Evolutionary conservation across 2,113 vertebrate species (phyloP).

Genomic region (Cettia cetti): DNA sequence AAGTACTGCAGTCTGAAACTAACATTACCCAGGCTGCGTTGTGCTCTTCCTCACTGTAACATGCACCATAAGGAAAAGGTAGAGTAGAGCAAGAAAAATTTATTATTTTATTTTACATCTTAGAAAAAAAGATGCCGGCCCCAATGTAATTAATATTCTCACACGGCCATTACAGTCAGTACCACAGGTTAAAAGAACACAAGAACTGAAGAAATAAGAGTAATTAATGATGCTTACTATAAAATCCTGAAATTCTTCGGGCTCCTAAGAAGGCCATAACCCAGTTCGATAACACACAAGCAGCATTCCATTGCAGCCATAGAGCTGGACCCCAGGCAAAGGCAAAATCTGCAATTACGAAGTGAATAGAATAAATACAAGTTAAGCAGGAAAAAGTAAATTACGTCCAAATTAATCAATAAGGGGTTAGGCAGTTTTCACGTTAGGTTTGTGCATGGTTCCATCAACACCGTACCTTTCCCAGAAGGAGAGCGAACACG

Average conservation of each 20-base stretch:
- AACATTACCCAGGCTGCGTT: background rate
- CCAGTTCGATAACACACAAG: conserved; percentile 87
- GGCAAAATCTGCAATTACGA: conserved; percentile 79
- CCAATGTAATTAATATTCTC: background rate
- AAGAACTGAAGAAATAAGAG: background rate
- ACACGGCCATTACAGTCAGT: background rate
- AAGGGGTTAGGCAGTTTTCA: background rate
- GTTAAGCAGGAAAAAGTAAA: background rate
- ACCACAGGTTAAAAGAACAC: background rate
- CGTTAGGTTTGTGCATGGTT: background rate
- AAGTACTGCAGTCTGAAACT: background rate
- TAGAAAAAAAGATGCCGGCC: background rate
- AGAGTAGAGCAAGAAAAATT: background rate
- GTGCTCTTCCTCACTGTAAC: background rate
- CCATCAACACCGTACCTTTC: background rate
- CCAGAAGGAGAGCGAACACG: background rate
- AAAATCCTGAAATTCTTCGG: conserved; percentile 83
- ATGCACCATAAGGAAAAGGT: background rate
- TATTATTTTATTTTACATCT: background rate
- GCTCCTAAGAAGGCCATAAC: conserved; percentile 83
- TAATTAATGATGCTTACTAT: conserved; percentile 71
- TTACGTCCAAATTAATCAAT: background rate
- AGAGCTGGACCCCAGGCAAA: conserved; percentile 87
- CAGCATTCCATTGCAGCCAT: conserved; percentile 81
- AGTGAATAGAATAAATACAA: background rate